Conservation (phyloP, 1,140 invertebrate genomes). For the Solen grandis region DNA sequence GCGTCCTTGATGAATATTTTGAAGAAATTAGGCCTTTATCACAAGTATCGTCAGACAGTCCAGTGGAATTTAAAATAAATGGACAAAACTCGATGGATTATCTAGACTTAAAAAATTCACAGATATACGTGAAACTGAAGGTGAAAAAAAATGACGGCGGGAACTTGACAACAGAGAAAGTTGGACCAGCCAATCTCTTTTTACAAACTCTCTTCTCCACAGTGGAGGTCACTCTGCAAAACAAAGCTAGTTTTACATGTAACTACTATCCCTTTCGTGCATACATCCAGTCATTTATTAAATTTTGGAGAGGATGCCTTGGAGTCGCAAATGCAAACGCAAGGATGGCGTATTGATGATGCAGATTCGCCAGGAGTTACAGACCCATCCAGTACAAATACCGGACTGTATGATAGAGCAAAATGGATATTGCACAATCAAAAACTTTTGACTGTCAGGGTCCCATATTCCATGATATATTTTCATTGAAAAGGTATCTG, state of each 20-base stretch:
- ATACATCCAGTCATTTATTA: not conserved
- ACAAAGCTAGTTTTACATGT: not conserved
- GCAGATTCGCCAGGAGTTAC: not conserved
- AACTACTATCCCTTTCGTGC: not conserved
- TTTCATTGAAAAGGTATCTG: conserved; percentile 35
- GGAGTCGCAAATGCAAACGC: not conserved
- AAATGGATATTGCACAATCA: not conserved
- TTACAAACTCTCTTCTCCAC: not conserved
- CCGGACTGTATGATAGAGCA: conserved; percentile 7
- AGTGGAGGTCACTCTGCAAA: not conserved
- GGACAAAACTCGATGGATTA: conserved; percentile 8
- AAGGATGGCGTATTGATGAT: not conserved
- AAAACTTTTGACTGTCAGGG: conserved; percentile 42
- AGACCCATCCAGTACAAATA: conserved; percentile 5
- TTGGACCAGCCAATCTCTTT: not conserved
- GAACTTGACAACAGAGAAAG: not conserved
- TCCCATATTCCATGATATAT: conserved; percentile 47
- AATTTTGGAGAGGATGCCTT: not conserved
- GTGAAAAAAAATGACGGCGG: not conserved
- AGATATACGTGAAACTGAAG: not conserved
- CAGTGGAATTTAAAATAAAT: conserved; percentile 2
- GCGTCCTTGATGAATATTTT: not conserved
- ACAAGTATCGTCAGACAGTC: not conserved
- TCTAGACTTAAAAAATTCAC: not conserved
- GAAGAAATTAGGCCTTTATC: not conserved